These are phyloP conservation scores for Incurvaria masculella DNA, from an alignment of 2,888 invertebrate species.

Conservation along the genomic window DNA sequence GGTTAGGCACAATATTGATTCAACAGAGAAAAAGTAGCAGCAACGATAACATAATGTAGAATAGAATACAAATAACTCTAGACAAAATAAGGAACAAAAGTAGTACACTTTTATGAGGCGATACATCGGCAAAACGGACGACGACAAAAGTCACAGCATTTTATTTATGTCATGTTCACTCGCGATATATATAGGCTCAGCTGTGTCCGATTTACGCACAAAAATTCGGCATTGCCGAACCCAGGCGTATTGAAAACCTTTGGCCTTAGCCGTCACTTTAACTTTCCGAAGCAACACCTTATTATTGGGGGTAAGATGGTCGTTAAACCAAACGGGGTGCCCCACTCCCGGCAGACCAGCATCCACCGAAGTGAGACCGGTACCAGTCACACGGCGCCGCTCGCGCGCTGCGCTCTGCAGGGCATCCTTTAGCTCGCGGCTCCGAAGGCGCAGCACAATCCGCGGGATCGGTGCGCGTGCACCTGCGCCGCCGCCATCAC, in stretches of 20 bases:
- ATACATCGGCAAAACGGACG: too few species aligned
- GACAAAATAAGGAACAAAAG: too few species aligned
- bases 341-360: neutral
- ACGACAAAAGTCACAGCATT: neutral
- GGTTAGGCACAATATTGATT: too few species aligned
- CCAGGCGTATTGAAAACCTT: neutral
- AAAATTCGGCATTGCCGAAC: neutral
- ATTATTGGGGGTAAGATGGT: neutral
- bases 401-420: neutral
- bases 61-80: too few species aligned
- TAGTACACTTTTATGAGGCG: too few species aligned
- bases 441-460: neutral
- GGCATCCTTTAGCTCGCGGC: neutral
- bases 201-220: neutral
- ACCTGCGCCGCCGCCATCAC: too few species aligned
- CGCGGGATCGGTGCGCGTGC: neutral
- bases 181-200: neutral
- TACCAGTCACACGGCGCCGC: neutral
- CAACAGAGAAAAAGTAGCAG: too few species aligned
- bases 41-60: too few species aligned
- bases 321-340: neutral
- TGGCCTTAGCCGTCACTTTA: neutral
- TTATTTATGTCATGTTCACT: neutral
- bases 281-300: neutral
- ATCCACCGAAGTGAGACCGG: neutral